A percentile compares a stretch with the other conserved stretches of the same genome.
Conservation (phyloP, 30 jellyfish, hydroid and myxozoan species). For the Rhopilema esculentum region DNA sequence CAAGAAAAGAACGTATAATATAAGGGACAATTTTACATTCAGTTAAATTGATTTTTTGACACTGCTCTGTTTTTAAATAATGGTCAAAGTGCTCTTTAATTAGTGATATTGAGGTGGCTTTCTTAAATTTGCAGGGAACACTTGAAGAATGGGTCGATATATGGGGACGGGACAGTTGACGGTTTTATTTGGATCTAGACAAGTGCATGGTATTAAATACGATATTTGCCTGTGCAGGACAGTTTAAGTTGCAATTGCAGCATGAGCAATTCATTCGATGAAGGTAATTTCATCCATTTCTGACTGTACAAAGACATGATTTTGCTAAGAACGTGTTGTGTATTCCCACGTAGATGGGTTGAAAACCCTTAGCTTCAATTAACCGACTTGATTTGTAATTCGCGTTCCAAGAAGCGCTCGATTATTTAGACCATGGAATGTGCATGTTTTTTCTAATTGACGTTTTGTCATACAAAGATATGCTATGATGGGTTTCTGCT, state of each 20-base stretch:
- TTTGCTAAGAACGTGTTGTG: constrained; percentile 15
- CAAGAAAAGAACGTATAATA: too few species aligned
- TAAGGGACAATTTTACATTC: too few species aligned
- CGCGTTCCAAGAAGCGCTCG: background rate
- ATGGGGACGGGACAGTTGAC: too few species aligned
- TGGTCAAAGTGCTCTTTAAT: too few species aligned
- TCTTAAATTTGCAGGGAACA: background rate
- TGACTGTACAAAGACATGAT: constrained; percentile 7
- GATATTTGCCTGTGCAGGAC: background rate
- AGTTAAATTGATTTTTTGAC: too few species aligned
- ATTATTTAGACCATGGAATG: background rate
- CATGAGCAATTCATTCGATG: background rate
- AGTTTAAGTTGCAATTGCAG: background rate
- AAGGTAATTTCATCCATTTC: background rate
- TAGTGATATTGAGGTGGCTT: background rate
- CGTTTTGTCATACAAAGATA: background rate
- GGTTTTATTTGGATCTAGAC: background rate
- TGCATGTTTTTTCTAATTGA: background rate
- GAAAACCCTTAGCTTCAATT: constrained; percentile 9
- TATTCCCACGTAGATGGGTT: constrained; percentile 4
- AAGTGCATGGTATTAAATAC: background rate
- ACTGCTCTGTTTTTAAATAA: too few species aligned
- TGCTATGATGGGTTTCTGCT: background rate
- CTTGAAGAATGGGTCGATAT: background rate
- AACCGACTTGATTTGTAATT: background rate